phyloP scores from a whole-genome alignment of 2,113 vertebrate genomes.

The Mustelus asterias region DNA sequence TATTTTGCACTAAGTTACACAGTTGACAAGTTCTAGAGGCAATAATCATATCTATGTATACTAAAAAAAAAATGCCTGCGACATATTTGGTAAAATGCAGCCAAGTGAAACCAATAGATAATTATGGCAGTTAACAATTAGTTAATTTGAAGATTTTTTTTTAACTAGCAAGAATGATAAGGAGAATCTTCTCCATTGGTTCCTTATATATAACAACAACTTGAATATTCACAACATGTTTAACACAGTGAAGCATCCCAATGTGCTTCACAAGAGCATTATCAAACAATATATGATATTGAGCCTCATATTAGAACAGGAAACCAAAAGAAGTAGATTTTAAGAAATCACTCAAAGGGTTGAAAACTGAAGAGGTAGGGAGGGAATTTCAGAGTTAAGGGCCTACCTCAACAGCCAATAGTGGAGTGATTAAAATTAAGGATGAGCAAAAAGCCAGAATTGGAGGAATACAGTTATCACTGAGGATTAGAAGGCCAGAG shows the following conservation, averaged over 20 bases:
- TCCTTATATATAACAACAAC: neutral
- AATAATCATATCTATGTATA: neutral
- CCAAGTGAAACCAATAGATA: too few relatives aligned
- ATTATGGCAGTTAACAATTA: neutral
- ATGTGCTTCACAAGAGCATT: neutral
- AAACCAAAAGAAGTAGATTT: neutral
- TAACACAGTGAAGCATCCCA: neutral
- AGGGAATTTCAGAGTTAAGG: too few relatives aligned
- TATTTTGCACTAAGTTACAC: neutral
- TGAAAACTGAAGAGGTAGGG: too few relatives aligned
- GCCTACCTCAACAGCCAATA: neutral
- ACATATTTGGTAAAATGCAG: neutral
- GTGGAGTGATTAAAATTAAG: neutral
- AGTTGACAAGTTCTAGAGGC: neutral
- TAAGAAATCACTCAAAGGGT: neutral
- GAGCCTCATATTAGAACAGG: neutral
- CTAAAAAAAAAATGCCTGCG: neutral
- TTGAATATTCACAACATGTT: neutral
- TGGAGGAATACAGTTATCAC: too few relatives aligned
- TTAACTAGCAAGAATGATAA: neutral
- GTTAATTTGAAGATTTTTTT: neutral
- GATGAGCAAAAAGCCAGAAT: too few relatives aligned
- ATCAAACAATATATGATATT: neutral
- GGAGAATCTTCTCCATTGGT: neutral
- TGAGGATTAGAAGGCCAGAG: too few relatives aligned